Evolutionary conservation across 2,888 invertebrate species (phyloP).

Genomic region (Leptogaster cylindrica): DNA sequence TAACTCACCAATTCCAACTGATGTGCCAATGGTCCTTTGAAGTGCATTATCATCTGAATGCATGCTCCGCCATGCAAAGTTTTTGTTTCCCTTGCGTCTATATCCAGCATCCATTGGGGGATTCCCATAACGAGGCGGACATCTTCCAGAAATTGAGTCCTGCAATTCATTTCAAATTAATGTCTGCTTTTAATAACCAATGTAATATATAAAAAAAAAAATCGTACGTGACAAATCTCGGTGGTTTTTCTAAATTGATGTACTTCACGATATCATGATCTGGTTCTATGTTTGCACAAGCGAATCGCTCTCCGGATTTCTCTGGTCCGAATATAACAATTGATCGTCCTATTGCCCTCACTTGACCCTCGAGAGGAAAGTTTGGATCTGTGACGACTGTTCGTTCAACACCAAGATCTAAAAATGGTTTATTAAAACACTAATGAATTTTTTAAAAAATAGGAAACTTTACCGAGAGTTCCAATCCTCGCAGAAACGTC

Average conservation of each 20-base stretch:
- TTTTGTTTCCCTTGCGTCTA: constrained; percentile 82
- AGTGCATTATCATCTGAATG: constrained; percentile 84
- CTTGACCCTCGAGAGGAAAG: constrained; percentile 81
- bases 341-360: constrained; percentile 82
- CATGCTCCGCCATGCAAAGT: constrained; percentile 79
- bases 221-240: constrained; percentile 84
- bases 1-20: constrained; percentile 73
- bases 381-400: constrained; percentile 84
- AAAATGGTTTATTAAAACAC: neutral
- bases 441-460: neutral
- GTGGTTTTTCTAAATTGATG: constrained; percentile 84
- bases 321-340: constrained; percentile 83
- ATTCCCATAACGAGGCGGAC: constrained; percentile 81
- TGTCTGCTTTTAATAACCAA: too few species aligned
- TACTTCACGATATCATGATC: constrained; percentile 91
- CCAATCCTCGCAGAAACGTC: constrained; percentile 86
- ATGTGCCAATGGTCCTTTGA: constrained; percentile 81
- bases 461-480: constrained; percentile 70
- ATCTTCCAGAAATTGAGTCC: constrained; percentile 83
- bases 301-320: constrained; percentile 73
- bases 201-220: too few species aligned
- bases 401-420: constrained; percentile 76
- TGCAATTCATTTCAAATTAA: constrained; percentile 57
- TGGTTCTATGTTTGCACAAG: constrained; percentile 90
- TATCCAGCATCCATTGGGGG: constrained; percentile 88